Base-by-base conservation (phyloP, 2,888 invertebrate genomes). In the Drosophila colorata region DNA sequence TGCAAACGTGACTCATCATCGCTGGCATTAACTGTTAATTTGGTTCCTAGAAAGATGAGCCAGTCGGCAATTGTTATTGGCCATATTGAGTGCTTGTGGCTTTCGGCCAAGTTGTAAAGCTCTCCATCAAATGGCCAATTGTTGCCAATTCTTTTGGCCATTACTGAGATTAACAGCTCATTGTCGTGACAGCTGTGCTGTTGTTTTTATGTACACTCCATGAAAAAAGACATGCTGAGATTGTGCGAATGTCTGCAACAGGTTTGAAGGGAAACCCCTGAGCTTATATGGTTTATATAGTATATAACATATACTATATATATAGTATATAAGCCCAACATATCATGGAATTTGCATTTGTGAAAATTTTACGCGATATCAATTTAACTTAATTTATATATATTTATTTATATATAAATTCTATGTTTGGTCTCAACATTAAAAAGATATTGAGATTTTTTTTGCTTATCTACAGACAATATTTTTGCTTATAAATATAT, bases 61-160 rank as follows among this genome's bases (percentile, higher is more conserved):
- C 55, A 57, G 20, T 16, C 46, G 41, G n/a, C 53, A 55, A 73
- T 66, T 40, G 43, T 40, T 55, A 43, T 59, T 64, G 53, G 28
- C 37, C 52, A 44, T 46, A 31, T 25, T 25, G 7, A 25, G 25
- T 25, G 25, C 25, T 25, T 1, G 25, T 25, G 25, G 25, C 25
- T 28, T 28, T 9, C 28, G 55, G 66, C 66, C 28, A 65, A 51
- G 20, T 37, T 37, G 3, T 44, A 14, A 23, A 47, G 31, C 37
- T 43, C 41, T 16, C 5, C 28, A 43, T 52, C 37, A 43, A 61
- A 60, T 77, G 59, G 86, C 77, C 86, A 83, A 82, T 86, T 88
- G 69, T 66, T 73, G 79, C 20, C 44, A 63, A 60, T 52, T 43
- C 25, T 61, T 67, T 60, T 23, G 59, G 48, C 57, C 43, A 18